Percentiles rank a stretch among this genome's conserved stretches.
Evolutionary conservation across 1,140 invertebrate genomes (phyloP).

Genomic region (Adelges cooleyi): DNA sequence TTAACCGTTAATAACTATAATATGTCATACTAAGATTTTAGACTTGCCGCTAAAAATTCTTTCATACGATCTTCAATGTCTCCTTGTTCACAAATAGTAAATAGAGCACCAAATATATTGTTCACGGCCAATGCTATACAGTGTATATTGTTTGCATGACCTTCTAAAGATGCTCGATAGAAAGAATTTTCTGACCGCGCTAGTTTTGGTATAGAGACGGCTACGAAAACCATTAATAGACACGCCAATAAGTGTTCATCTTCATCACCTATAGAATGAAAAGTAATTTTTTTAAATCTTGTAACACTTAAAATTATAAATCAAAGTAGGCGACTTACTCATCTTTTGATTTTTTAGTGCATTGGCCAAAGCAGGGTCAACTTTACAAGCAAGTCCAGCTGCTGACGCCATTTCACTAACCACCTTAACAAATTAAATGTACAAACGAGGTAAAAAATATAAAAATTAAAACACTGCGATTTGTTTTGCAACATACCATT

Average conservation of each 20-base stretch:
- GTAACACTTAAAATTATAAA: neutral
- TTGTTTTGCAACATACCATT: neutral
- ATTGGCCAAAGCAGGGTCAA: conserved; percentile 85
- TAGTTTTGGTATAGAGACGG: conserved; percentile 93
- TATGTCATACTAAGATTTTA: no score
- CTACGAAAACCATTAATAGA: conserved; percentile 96
- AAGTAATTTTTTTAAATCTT: neutral
- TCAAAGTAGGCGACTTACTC: conserved; percentile 39
- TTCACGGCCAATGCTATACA: conserved; percentile 94
- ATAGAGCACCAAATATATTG: conserved; percentile 90
- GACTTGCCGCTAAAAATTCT: conserved; percentile 79
- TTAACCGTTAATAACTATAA: no score
- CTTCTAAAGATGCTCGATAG: conserved; percentile 82
- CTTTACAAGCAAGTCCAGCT: conserved; percentile 80
- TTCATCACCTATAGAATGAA: conserved; percentile 47
- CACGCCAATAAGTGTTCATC: conserved; percentile 91
- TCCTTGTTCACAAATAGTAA: conserved; percentile 85
- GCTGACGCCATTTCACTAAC: conserved; percentile 96
- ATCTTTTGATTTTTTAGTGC: conserved; percentile 78
- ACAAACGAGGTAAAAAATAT: no score
- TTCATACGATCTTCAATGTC: conserved; percentile 97
- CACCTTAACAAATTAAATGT: conserved; percentile 42
- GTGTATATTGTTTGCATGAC: conserved; percentile 95
- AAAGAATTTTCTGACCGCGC: conserved; percentile 80
- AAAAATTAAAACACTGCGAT: neutral